Percentiles rank a stretch among this genome's conserved stretches.
Conservation (phyloP, 2,797 vertebrate species). For the Lemur catta region DNA sequence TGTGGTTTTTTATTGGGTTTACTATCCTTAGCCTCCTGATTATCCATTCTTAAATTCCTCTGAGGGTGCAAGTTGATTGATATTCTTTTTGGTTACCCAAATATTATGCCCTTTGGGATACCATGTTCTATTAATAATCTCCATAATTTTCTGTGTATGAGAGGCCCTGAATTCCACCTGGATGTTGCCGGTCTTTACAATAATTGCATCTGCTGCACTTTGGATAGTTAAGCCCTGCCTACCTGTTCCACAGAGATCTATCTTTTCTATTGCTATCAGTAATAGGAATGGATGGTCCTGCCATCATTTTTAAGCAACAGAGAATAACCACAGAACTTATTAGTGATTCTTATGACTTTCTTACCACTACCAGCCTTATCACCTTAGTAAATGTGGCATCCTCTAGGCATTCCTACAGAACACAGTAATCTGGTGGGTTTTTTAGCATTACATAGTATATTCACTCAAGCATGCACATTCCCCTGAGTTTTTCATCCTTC, state of each 20-base stretch:
- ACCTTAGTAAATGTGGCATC: not conserved
- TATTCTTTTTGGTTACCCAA: not conserved
- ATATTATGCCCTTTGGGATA: not conserved
- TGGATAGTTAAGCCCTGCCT: not conserved
- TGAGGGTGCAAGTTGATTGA: not conserved
- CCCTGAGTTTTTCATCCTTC: not conserved
- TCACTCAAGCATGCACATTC: not conserved
- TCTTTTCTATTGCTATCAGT: not conserved
- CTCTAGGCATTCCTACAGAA: not conserved
- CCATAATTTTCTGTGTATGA: not conserved
- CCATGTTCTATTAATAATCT: not conserved
- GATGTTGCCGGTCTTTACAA: not conserved
- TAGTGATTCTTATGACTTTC: not conserved
- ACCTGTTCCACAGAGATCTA: rapidly evolving
- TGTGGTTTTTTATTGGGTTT: not conserved
- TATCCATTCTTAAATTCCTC: not conserved
- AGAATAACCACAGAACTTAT: not conserved
- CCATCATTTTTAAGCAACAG: not conserved
- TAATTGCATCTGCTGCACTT: not conserved
- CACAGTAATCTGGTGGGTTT: not conserved
- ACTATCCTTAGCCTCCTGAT: not conserved
- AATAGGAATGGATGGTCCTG: not conserved
- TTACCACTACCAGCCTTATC: not conserved
- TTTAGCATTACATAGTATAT: not conserved
- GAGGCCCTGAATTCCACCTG: not conserved